A percentile compares a stretch with the other conserved stretches of the same genome.
Evolutionary conservation across 2,113 vertebrate genomes (phyloP).

Genomic region (Ptychochromis oligacanthus): DNA sequence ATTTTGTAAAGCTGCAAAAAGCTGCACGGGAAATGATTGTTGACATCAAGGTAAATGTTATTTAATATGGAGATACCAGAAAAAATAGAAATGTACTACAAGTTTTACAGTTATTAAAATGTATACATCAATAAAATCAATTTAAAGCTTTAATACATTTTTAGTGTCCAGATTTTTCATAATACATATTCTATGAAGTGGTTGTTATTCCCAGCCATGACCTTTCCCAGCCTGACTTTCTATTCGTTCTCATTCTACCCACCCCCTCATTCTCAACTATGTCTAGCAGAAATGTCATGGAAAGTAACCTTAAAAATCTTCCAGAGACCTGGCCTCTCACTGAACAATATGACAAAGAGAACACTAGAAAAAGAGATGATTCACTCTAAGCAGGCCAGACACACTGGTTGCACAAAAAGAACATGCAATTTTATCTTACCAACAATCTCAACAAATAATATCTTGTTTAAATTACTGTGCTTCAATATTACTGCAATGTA

Average conservation of each 20-base stretch:
- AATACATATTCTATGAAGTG: neutral
- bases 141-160: neutral
- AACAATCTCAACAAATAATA: neutral
- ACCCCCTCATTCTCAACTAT: neutral
- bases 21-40: neutral
- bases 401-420: neutral
- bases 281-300: constrained; percentile 7
- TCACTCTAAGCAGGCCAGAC: constrained; percentile 9
- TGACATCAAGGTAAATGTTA: neutral
- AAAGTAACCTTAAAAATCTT: constrained; percentile 7
- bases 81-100: too few species aligned
- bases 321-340: neutral
- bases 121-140: neutral
- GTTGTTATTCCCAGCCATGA: neutral
- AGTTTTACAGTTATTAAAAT: neutral
- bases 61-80: neutral
- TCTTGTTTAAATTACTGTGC: too few species aligned
- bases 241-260: constrained; percentile 6
- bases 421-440: neutral
- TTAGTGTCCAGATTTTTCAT: neutral
- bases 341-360: constrained; percentile 33
- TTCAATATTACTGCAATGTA: constrained; percentile 1
- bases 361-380: constrained; percentile 1
- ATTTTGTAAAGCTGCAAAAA: neutral
- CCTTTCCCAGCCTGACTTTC: neutral